Evolutionary conservation across 2,113 vertebrate genomes (phyloP), one percentile per base, ranked within the genome.

Genomic region (Oxyura jamaicensis): DNA sequence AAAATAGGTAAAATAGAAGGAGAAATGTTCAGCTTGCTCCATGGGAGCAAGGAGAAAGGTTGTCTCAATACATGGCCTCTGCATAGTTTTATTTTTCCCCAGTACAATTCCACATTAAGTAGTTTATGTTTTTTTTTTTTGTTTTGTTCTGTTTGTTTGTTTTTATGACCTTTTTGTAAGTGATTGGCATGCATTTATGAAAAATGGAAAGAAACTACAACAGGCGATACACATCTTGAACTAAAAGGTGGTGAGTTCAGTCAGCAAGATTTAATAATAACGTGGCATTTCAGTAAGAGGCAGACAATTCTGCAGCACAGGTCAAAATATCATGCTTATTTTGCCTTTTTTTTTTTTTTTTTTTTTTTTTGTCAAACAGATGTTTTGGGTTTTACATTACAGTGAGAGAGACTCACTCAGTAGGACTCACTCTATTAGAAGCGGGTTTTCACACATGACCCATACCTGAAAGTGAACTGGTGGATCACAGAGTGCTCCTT

Each of bases 191-290:
- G 14, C 0, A 3, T 82, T 87, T 90, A 73, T 41, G 55, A 83
- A 69, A 83, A 90, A 83, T 16, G 25, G 22, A 76, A 82, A 67
- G n/a, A 80, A 73, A 90, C 39, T 50, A 31, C 36, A 33, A 46
- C 12, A 67, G 46, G 13, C 48, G 42, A 71, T 80, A 23, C 7
- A 71, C 6, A 9, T 78, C 33, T 82, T 41, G 60, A 88, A 65
- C 56, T 60, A 84, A 72, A 82, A 74, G 5, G 7, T 44, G 9
- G 22, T 9, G 25, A 77, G 56, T 62, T 90, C 72, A 52, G 48
- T 75, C 46, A 75, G 56, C n/a, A 94, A 72, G 39, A 86, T 83
- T 92, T 81, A 90, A 56, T 81, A 90, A 56, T 74, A 86, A 46
- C 33, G 28, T n/a, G 14, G 36, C 72, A n/a, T 83, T 81, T 83